Evolutionary conservation across 2,113 vertebrate species (phyloP).

Genomic region (Sylvilagus bachmani): DNA sequence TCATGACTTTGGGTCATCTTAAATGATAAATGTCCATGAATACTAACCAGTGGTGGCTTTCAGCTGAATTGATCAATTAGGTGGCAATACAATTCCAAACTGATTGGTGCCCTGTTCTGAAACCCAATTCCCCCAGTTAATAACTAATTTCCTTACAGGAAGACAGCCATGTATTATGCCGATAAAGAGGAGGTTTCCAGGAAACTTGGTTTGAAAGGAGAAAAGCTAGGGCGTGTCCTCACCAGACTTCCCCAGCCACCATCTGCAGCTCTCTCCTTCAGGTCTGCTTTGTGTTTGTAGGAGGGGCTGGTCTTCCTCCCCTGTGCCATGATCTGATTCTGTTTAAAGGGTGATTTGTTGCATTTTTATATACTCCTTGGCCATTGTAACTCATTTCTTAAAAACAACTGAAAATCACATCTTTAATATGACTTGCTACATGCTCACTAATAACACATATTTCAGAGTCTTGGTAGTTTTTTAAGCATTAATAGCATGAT

Average conservation of each 20-base stretch:
- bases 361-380: background rate
- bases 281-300: background rate
- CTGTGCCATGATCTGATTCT: background rate
- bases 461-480: background rate
- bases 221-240: constrained; percentile 5
- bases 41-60: background rate
- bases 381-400: constrained; percentile 1
- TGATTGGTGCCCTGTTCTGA: background rate
- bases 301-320: background rate
- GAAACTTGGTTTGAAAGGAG: background rate
- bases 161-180: background rate
- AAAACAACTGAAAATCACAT: background rate
- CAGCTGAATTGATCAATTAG: background rate
- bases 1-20: background rate
- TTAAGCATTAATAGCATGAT: background rate
- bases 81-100: background rate
- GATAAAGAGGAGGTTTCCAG: background rate
- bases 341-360: background rate
- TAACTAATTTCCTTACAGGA: constrained; percentile 19
- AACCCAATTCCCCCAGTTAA: constrained; percentile 1
- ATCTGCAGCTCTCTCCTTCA: background rate
- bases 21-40: background rate
- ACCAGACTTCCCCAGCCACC: no score
- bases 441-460: background rate
- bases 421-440: background rate